Evolutionary conservation across 1,140 invertebrate genomes (phyloP).

Genomic region (Drosophila nigromelanica): DNA sequence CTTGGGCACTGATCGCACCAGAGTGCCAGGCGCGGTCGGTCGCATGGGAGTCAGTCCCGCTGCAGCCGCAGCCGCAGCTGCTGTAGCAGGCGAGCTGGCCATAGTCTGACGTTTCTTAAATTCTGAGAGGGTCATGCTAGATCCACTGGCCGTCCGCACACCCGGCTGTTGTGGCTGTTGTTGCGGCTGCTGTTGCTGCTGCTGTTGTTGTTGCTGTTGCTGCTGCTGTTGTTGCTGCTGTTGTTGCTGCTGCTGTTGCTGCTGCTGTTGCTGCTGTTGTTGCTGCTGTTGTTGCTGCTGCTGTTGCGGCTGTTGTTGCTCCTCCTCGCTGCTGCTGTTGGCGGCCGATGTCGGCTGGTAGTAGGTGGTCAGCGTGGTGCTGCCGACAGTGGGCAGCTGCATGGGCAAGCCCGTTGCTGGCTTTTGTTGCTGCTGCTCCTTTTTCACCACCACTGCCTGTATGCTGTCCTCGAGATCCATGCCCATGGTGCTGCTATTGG

Average conservation of each 20-base stretch:
- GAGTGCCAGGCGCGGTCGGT: constrained; percentile 19
- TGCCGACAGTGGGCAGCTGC: constrained; percentile 52
- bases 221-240: constrained; percentile 32
- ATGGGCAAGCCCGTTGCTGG: constrained; percentile 31
- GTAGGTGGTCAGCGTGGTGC: constrained; percentile 71
- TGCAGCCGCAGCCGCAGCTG: not conserved
- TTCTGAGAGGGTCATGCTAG: constrained; percentile 70
- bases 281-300: constrained; percentile 46
- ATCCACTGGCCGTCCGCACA: constrained; percentile 56
- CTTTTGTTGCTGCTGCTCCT: constrained; percentile 67
- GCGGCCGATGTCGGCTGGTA: constrained; percentile 47
- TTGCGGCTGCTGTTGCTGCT: constrained; percentile 20
- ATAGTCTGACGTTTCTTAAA: constrained; percentile 71
- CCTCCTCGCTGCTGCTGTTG: constrained; percentile 54
- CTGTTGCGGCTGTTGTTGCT: constrained; percentile 39
- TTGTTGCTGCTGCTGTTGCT: constrained; percentile 21
- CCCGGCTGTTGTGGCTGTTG: constrained; percentile 17
- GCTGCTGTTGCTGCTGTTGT: constrained; percentile 33
- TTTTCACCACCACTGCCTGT: constrained; percentile 75
- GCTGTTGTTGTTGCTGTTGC: constrained; percentile 28
- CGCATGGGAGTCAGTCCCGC: constrained; percentile 43
- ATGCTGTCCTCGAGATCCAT: constrained; percentile 78
- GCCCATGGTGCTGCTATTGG: constrained; percentile 42
- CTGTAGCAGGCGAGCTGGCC: constrained; percentile 35
- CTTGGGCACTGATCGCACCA: constrained; percentile 56